These are phyloP conservation scores for Teleogryllus occipitalis DNA, from an alignment of 1,140 invertebrate genomes.

Conservation along the genomic window DNA sequence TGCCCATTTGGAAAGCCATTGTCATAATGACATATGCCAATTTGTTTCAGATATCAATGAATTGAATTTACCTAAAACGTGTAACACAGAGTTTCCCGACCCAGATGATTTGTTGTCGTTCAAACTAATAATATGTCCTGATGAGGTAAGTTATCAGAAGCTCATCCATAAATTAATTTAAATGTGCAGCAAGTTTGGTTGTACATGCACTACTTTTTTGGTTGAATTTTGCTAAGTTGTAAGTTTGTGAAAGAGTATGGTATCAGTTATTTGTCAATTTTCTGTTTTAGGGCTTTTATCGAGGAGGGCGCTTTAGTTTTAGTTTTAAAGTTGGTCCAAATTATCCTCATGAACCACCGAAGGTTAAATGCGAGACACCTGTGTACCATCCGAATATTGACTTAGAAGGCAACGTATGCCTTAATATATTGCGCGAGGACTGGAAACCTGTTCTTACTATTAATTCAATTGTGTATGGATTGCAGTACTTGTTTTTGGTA, in stretches of 20 bases:
- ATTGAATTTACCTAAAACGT: conserved; percentile 94
- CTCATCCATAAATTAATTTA: background rate
- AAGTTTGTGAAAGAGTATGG: background rate
- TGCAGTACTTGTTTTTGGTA: conserved; percentile 95
- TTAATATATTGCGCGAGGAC: conserved; percentile 93
- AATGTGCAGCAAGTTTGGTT: background rate
- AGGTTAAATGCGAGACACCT: conserved; percentile 90
- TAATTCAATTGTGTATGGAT: conserved; percentile 95
- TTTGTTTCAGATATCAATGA: conserved; percentile 87
- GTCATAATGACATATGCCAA: background rate
- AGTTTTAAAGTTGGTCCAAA: conserved; percentile 96
- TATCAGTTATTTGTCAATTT: conserved; percentile 13
- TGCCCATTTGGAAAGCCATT: background rate
- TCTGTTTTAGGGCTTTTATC: conserved; percentile 77
- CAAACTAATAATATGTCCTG: conserved; percentile 92
- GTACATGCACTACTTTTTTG: background rate
- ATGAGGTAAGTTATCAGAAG: conserved; percentile 59
- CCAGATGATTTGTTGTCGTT: conserved; percentile 93
- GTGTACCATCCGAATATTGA: conserved; percentile 96
- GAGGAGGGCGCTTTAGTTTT: conserved; percentile 88
- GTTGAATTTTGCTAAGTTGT: background rate
- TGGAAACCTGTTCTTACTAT: conserved; percentile 98
- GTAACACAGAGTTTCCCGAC: conserved; percentile 91
- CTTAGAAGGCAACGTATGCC: conserved; percentile 87
- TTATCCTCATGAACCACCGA: conserved; percentile 93